Percentiles rank a stretch among this genome's conserved stretches.
Conservation (phyloP, 2,113 vertebrate genomes). For the Drymodes brunneopygia region DNA sequence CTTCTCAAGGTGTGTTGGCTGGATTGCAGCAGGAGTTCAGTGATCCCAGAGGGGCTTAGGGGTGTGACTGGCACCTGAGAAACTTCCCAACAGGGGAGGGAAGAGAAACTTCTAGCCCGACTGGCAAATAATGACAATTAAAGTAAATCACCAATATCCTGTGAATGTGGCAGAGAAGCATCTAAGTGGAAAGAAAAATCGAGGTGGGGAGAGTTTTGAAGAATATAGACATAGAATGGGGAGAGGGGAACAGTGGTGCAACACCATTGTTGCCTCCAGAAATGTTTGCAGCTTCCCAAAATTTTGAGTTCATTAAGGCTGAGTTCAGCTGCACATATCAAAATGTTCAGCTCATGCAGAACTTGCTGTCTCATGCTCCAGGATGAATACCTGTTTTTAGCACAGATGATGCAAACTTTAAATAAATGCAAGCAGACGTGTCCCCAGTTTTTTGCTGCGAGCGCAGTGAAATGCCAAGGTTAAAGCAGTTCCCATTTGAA, state of each 20-base stretch:
- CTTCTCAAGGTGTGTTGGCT: neutral
- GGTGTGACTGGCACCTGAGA: accelerated
- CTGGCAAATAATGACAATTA: neutral
- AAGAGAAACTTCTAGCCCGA: accelerated
- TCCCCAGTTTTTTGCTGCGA: neutral
- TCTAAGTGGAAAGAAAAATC: neutral
- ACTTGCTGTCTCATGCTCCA: neutral
- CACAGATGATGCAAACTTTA: neutral
- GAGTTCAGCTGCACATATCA: neutral
- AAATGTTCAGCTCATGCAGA: neutral
- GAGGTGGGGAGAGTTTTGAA: neutral
- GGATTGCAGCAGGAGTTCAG: neutral
- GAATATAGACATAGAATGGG: accelerated
- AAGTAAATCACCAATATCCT: neutral
- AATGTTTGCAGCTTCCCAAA: neutral
- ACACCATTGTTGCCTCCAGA: accelerated
- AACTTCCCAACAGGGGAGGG: accelerated
- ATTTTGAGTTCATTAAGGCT: neutral
- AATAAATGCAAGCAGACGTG: neutral
- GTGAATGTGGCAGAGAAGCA: neutral
- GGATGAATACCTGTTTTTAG: neutral
- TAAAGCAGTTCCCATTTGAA: neutral
- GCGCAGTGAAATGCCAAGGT: neutral
- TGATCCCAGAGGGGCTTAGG: neutral
- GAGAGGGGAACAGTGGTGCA: neutral